Conservation (phyloP, 1,140 invertebrate genomes). For the Procambarus clarkii region DNA sequence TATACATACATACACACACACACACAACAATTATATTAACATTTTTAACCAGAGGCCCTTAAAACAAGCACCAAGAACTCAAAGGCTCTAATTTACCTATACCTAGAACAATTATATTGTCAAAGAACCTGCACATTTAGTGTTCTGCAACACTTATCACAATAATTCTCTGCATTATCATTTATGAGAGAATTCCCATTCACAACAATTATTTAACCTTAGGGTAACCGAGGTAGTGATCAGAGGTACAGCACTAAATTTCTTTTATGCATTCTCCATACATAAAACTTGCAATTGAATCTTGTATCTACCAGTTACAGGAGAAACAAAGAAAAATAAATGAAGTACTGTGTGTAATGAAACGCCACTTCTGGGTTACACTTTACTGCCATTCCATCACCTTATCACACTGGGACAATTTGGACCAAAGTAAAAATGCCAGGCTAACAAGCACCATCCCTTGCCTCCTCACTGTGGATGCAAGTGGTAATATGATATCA, state of each 20-base stretch:
- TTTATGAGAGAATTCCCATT: conserved; percentile 11
- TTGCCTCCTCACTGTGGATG: too few relatives aligned
- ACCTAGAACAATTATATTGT: conserved; percentile 18
- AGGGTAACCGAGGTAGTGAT: conserved; percentile 45
- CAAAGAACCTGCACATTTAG: conserved; percentile 17
- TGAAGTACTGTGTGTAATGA: too few relatives aligned
- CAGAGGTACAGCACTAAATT: conserved; percentile 29
- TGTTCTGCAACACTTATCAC: neutral
- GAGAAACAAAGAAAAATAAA: too few relatives aligned
- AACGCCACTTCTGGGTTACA: too few relatives aligned
- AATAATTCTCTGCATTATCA: neutral
- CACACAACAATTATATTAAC: neutral
- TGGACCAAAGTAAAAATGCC: too few relatives aligned
- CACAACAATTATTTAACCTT: conserved; percentile 45
- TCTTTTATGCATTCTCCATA: neutral
- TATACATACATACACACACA: too few relatives aligned
- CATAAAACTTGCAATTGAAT: neutral
- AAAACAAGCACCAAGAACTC: conserved; percentile 25
- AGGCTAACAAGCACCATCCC: too few relatives aligned
- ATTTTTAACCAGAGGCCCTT: conserved; percentile 14
- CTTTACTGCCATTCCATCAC: too few relatives aligned
- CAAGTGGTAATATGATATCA: too few relatives aligned
- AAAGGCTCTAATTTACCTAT: neutral
- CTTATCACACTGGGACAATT: too few relatives aligned
- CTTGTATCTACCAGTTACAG: too few relatives aligned